Evolutionary conservation across 2,113 vertebrate species (phyloP).

Genomic region (Neolamprologus devosi): DNA sequence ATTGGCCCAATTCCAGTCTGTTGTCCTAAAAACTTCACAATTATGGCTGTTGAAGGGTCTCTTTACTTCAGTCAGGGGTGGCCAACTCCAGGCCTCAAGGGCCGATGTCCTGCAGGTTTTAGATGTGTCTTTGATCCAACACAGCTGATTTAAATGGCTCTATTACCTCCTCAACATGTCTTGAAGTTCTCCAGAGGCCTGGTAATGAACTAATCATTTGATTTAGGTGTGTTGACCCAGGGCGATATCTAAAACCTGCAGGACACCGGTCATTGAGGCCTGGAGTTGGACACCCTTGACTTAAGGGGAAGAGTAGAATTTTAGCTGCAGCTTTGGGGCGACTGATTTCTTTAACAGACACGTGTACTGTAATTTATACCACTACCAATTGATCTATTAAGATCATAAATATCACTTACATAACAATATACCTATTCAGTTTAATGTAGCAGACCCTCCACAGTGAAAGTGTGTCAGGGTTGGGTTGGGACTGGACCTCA

Average conservation of each 20-base stretch:
- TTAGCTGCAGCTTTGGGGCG: not conserved
- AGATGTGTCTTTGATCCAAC: not conserved
- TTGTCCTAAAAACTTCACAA: not conserved
- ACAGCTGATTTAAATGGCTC: not conserved
- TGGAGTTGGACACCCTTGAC: not conserved
- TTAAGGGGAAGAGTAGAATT: not conserved
- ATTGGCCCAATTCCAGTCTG: not conserved
- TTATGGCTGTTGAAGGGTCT: not conserved
- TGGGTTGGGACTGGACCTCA: not conserved
- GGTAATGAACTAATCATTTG: not conserved
- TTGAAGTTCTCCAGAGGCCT: not conserved
- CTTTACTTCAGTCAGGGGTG: not conserved
- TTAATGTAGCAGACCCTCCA: not conserved
- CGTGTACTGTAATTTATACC: not conserved
- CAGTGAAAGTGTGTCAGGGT: not conserved
- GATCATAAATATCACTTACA: not conserved
- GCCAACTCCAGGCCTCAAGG: not conserved
- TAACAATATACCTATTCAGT: not conserved
- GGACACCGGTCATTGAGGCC: not conserved
- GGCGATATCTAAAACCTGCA: not conserved
- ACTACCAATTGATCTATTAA: not conserved
- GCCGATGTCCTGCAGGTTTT: not conserved
- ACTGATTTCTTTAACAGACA: not conserved
- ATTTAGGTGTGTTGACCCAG: not conserved
- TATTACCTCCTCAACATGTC: not conserved